Evolutionary conservation across 2,113 vertebrate species (phyloP), one percentile per base, ranked within the genome.

Genomic region (Oncorhynchus kisutch): DNA sequence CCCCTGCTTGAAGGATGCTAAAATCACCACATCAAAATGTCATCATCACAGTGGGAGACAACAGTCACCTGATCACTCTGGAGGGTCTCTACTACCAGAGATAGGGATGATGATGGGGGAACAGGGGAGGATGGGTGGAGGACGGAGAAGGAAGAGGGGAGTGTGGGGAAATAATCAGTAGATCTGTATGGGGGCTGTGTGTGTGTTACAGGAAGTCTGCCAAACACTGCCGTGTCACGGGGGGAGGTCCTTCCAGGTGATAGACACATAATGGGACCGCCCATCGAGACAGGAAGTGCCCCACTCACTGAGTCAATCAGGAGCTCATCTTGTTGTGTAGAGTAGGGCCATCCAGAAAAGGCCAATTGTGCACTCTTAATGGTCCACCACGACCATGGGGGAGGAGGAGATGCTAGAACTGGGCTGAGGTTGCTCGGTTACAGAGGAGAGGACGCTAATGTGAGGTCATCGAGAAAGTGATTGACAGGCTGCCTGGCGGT

Each of bases 221-320:
- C 24, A 64, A 24, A 45, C 39, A 45, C 9, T 45, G 39, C 9
- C 9, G 39, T 45, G 39, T 11, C 2, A 9, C 39, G 39, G 39
- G 39, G 39, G 39, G 39, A 45, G 39, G 39, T 45, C 11, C 60
- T 16, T 20, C 22, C 25, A 59, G 75, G 64, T 74, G 64, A 68
- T 34, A 75, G 39, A 34, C 9, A 22, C 65, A 16, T 31, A 22
- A 71, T 62, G 9, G 25, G 27, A 3, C 20, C 51, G 9, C 65
- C 65, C 13, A 34, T 65, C 51, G 71, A 29, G 74, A 78, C 74
- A 80, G 74, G 71, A 86, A 81, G 76, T 82, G 76, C 81, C 64
- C 73, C 78, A 27, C 45, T 71, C 45, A 59, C 66, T 67, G 29
- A 48, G 69, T 45, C 70, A 78, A 86, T 73, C 79, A 78, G 67